phyloP scores from a whole-genome alignment of 2,888 invertebrate genomes.

The Rugalucina vietnamica region DNA sequence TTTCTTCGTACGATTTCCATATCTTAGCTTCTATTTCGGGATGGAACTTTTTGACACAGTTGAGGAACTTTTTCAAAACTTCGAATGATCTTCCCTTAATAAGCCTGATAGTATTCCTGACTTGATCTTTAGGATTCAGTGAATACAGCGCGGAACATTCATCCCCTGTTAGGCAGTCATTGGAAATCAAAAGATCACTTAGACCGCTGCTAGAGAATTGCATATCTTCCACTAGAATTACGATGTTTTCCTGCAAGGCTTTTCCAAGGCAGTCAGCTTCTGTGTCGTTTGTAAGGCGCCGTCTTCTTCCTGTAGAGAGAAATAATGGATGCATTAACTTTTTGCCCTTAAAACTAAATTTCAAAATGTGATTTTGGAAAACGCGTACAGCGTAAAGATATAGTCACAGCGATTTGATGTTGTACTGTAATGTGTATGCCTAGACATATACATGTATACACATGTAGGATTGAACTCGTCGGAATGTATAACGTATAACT shows the following conservation, averaged over 20 bases:
- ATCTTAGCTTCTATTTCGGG: not conserved
- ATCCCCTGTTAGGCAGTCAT: constrained; percentile 5
- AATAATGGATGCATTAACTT: no score
- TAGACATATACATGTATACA: no score
- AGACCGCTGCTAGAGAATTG: not conserved
- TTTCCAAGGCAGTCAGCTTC: not conserved
- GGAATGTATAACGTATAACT: no score
- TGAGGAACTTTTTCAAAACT: not conserved
- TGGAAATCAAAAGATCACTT: not conserved
- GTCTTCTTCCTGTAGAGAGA: not conserved
- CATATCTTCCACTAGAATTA: not conserved
- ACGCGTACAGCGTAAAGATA: no score
- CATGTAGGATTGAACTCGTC: no score
- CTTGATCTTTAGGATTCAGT: not conserved
- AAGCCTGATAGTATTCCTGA: not conserved
- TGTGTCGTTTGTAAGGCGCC: not conserved
- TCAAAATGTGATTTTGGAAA: no score
- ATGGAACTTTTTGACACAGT: not conserved
- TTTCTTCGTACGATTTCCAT: not conserved
- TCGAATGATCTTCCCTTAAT: not conserved
- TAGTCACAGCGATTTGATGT: no score
- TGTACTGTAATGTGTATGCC: no score
- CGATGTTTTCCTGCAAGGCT: not conserved
- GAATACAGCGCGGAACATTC: not conserved
- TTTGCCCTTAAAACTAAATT: no score